These are phyloP conservation scores for Omphaloscelis lunosa DNA, from an alignment of 2,888 invertebrate genomes.

Conservation along the genomic window DNA sequence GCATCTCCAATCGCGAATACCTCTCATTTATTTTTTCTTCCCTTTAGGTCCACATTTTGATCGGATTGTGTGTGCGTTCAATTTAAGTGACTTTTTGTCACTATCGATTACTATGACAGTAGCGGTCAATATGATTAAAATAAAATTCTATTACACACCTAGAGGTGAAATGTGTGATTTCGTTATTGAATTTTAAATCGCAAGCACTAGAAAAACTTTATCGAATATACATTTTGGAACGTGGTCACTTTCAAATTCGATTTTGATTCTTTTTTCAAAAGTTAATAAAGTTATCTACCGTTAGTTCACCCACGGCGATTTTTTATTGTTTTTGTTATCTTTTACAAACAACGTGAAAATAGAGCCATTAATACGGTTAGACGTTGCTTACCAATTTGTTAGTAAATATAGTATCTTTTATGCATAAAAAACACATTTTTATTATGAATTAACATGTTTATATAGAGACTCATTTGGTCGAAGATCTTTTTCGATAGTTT, in stretches of 20 bases:
- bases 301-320: constrained; percentile 10
- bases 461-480: constrained; percentile 88
- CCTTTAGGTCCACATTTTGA: constrained; percentile 39
- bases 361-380: constrained; percentile 79
- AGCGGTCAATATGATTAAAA: constrained; percentile 49
- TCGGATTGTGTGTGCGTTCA: constrained; percentile 51
- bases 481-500: constrained; percentile 80
- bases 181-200: constrained; percentile 51
- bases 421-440: constrained; percentile 84
- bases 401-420: constrained; percentile 81
- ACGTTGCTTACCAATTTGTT: constrained; percentile 84
- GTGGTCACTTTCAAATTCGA: constrained; percentile 56
- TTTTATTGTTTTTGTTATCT: constrained; percentile 68
- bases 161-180: constrained; percentile 56
- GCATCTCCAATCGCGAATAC: constrained; percentile 59
- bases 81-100: constrained; percentile 64
- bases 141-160: constrained; percentile 55
- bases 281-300: constrained; percentile 29
- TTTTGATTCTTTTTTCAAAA: constrained; percentile 34
- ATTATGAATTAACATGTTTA: constrained; percentile 90
- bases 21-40: constrained; percentile 39
- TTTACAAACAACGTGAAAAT: constrained; percentile 77
- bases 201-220: constrained; percentile 46
- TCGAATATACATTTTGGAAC: constrained; percentile 41
- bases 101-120: constrained; percentile 53